Base-by-base conservation (phyloP, 2,797 vertebrate genomes). In the Limnodromus scolopaceus region DNA sequence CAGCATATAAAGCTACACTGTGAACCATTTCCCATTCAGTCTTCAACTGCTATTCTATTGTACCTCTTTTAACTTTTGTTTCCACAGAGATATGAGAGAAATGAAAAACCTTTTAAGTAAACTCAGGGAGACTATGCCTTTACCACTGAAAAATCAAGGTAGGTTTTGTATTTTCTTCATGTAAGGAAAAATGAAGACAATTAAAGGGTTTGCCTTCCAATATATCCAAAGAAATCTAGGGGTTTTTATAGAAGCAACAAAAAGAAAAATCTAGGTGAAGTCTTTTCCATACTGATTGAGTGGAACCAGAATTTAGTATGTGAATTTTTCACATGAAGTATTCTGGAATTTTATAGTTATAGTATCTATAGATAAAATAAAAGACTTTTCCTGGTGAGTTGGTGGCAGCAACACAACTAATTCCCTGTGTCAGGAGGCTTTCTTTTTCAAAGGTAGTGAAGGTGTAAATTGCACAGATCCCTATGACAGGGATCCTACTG, bases 51-150 rank as follows among this genome's bases (percentile, higher is more conserved):
- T 89, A 14, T 72, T 91, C n/a, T 69, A 11, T 75, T 95, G 25
- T 87, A 69, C 79, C 69, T 75, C 63, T 94, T 94, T 39, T 88
- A 82, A 97, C 69, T 94, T 84, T 96, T 97, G 54, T 98, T 94
- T 96, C 97, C 97, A 91, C 98, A 99, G 99, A 98, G 99, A 99
- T 96, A 99, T 99, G 99, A 98, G 98, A 97, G 99, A 99, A 98
- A 99, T 99, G 99, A 99, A 99, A 98, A 99, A 99, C 96, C 99
- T 99, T 98, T 98, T 99, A 98, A 99, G 99, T 98, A 99, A 99
- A 99, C 99, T 99, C 99, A 99, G 99, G 99, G 99, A 99, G 98
- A 99, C 99, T 96, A 99, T 99, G 99, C 99, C 99, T 99, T 99
- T 99, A 98, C 99, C 99, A 97, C 88, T 99, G 98, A 99, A 99